Base-by-base conservation (phyloP, 1,140 invertebrate genomes). In the Pseudomyrmex sp. region DNA sequence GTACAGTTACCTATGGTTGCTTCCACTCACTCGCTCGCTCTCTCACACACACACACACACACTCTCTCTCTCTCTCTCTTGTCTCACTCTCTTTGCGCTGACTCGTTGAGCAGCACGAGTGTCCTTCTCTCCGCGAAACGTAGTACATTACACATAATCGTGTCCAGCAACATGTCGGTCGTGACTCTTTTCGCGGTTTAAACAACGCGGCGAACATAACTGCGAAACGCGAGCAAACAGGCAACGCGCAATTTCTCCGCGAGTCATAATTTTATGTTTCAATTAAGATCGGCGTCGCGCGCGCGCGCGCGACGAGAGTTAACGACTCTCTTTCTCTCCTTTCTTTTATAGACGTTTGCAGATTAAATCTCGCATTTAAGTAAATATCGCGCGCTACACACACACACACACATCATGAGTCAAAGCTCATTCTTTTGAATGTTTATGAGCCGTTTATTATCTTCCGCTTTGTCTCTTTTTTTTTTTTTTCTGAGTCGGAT, bases 1-100 rank as follows among this genome's bases (percentile, higher is more conserved):
- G 89, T 90, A 90, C 87, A 86, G 90, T 92, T 92, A 90, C 89
- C 88, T 89, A 90, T 91, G 85, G 84, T 76, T 5, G 77, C 86
- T 85, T 85, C 68, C 70, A 80, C 84, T 82, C 63, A 56, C 58
- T 69, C 62, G 20, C 69, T 9, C 52, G 58, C 18, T 48, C 56
- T 62, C 26, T 26, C 26, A 26, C 26, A 26, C 26, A 23, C 23
- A 23, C 23, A 23, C 23, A 1, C 65, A 46, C 26, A 84, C 56
- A 73, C 70, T 50, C 50, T 56, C 73, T 52, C 52, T 59, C 62
- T 23, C 48, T 85, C 61, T 74, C 70, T 70, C 61, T 66, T 66
- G 18, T 65, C 70, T 50, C 59, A 82, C 50, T 79, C 46, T 82
- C 80, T 56, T 70, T 13, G 20, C 15, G 46, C 63, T 54, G 63